Evolutionary conservation across 2,113 vertebrate genomes (phyloP).

Genomic region (Laticauda colubrina): DNA sequence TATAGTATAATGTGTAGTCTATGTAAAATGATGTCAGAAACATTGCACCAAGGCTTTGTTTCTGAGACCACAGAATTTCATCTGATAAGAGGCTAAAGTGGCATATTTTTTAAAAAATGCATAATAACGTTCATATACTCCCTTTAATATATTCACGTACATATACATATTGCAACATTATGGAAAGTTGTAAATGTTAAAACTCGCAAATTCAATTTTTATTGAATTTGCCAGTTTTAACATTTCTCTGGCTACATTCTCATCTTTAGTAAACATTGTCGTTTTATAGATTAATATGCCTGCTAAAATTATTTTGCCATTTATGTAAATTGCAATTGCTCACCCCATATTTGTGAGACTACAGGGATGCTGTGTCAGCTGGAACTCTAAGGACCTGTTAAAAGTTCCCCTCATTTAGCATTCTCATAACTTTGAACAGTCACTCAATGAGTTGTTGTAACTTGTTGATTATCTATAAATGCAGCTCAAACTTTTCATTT

Average conservation of each 20-base stretch:
- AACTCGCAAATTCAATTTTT: neutral
- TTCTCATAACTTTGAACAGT: neutral
- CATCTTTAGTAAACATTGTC: neutral
- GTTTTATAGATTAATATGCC: neutral
- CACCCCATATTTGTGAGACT: neutral
- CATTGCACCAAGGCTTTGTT: neutral
- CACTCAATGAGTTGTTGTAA: neutral
- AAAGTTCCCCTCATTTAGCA: neutral
- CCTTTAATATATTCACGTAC: neutral
- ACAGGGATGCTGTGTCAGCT: neutral
- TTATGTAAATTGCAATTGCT: neutral
- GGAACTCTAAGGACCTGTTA: neutral
- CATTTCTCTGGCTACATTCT: neutral
- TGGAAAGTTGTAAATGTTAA: neutral
- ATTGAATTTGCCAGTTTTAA: neutral
- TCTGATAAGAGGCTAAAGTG: neutral
- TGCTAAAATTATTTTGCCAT: neutral
- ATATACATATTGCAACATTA: neutral
- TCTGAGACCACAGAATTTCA: neutral
- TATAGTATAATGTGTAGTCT: neutral
- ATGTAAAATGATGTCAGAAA: neutral
- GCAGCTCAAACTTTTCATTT: neutral
- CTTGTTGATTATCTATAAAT: neutral
- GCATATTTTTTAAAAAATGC: neutral
- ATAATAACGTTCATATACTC: neutral